These are phyloP conservation scores for Boulengeromyrus knoepffleri DNA, from an alignment of 2,113 vertebrate species.

Conservation along the genomic window DNA sequence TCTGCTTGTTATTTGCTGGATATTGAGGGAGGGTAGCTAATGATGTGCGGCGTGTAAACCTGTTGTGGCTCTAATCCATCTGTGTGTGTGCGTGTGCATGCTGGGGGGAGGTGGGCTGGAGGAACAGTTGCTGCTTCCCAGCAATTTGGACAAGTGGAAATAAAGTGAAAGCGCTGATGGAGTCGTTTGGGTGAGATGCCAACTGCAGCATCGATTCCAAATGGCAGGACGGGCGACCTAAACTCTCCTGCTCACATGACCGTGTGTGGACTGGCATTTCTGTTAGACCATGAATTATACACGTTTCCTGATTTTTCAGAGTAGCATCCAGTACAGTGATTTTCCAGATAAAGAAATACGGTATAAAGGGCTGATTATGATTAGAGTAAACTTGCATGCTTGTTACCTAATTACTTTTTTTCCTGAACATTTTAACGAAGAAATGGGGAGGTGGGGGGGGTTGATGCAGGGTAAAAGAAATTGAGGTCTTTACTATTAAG, in stretches of 20 bases:
- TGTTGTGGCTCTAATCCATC: constrained; percentile 52
- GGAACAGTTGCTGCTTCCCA: constrained; percentile 38
- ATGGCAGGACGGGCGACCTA: constrained; percentile 33
- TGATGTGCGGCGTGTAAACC: constrained; percentile 58
- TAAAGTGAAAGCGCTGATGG: constrained; percentile 45
- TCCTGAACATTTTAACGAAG: not conserved
- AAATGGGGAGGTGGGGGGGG: not conserved
- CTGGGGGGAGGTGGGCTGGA: constrained; percentile 9
- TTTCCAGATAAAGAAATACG: not conserved
- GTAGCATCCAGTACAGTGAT: not conserved
- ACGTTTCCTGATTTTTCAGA: too few species aligned
- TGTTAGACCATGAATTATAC: not conserved
- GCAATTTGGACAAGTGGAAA: constrained; percentile 49
- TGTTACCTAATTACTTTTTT: not conserved
- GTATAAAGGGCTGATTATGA: not conserved
- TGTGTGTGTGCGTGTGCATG: constrained; percentile 39
- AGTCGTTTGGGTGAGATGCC: constrained; percentile 49
- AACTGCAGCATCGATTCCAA: constrained; percentile 52
- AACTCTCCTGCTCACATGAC: constrained; percentile 11
- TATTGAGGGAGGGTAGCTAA: constrained; percentile 63
- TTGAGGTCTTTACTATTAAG: not conserved
- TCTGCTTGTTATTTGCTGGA: constrained; percentile 55
- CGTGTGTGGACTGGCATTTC: not conserved
- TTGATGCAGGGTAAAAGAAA: not conserved
- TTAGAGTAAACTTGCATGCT: not conserved